Evolutionary conservation across 2,797 vertebrate genomes (phyloP).

Genomic region (Columba guinea): DNA sequence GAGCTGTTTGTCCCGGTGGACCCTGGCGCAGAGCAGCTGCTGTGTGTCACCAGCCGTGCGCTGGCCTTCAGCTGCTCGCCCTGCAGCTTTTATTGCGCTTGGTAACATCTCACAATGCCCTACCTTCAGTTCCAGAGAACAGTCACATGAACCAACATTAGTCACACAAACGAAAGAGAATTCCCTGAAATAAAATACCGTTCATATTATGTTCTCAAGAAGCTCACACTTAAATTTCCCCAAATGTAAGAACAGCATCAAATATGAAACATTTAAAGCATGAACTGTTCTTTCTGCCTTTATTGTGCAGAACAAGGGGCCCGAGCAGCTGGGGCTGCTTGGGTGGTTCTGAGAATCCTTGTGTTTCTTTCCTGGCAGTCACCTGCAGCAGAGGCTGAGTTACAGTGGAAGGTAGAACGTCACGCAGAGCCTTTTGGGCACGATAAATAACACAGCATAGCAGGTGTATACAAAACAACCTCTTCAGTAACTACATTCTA

Average conservation of each 20-base stretch:
- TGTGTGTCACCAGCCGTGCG: slow-evolving; percentile 23
- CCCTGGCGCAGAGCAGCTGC: slow-evolving; percentile 1
- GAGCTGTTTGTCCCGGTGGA: slow-evolving; percentile 12
- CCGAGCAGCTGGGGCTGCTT: background rate
- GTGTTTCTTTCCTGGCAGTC: background rate
- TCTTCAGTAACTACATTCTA: slow-evolving; percentile 7
- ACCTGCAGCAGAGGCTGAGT: background rate
- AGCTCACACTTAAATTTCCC: background rate
- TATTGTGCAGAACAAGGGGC: background rate
- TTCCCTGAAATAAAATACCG: slow-evolving; percentile 26
- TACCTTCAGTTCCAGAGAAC: slow-evolving; percentile 11
- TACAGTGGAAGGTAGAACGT: background rate
- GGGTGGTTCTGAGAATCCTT: background rate
- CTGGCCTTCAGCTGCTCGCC: slow-evolving; percentile 45
- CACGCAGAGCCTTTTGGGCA: background rate
- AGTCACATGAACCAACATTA: slow-evolving; percentile 13
- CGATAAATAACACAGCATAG: background rate
- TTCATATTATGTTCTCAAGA: background rate
- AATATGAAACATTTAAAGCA: background rate
- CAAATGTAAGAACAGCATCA: background rate
- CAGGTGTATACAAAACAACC: background rate
- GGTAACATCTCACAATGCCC: slow-evolving; percentile 31
- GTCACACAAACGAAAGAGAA: slow-evolving; percentile 15
- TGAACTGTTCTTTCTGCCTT: background rate
- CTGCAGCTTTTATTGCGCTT: slow-evolving; percentile 52